These are phyloP conservation scores for Crocuta crocuta DNA, from an alignment of 2,113 vertebrate species.

Conservation along the genomic window DNA sequence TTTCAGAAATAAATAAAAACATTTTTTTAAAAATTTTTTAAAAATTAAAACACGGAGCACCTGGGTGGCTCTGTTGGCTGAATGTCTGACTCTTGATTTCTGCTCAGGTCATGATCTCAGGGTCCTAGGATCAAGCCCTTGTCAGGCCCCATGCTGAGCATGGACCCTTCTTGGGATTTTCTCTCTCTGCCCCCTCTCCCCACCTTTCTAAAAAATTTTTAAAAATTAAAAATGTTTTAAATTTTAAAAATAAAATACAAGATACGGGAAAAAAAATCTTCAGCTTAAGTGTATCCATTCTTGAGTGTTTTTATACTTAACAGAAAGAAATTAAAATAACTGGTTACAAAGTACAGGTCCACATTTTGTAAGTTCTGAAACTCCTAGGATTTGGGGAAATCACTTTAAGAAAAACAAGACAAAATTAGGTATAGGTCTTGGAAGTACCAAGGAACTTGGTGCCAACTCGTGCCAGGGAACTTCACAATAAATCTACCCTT, in stretches of 20 bases:
- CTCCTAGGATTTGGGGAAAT: background rate
- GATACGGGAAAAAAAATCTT: background rate
- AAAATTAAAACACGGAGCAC: background rate
- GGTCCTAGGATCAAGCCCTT: no score
- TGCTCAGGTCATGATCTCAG: no score
- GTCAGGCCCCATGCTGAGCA: no score
- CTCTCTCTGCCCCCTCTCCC: no score
- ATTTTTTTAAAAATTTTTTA: no score
- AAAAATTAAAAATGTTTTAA: no score
- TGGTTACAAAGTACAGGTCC: slow-evolving; percentile 1
- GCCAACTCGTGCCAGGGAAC: background rate
- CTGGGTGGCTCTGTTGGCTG: no score
- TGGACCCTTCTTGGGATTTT: no score
- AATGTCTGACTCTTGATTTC: no score
- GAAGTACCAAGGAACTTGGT: background rate
- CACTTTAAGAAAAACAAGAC: background rate
- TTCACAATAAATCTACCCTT: background rate
- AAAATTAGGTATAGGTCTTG: background rate
- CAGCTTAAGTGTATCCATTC: background rate
- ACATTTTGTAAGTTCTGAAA: slow-evolving; percentile 21
- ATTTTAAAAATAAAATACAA: background rate
- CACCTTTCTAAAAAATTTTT: no score
- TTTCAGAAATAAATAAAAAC: no score
- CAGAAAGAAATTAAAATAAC: slow-evolving; percentile 18
- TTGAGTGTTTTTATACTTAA: slow-evolving; percentile 16